Evolutionary conservation across 2,113 vertebrate genomes (phyloP), one percentile per base, ranked within the genome.

Genomic region (Nasalis larvatus): DNA sequence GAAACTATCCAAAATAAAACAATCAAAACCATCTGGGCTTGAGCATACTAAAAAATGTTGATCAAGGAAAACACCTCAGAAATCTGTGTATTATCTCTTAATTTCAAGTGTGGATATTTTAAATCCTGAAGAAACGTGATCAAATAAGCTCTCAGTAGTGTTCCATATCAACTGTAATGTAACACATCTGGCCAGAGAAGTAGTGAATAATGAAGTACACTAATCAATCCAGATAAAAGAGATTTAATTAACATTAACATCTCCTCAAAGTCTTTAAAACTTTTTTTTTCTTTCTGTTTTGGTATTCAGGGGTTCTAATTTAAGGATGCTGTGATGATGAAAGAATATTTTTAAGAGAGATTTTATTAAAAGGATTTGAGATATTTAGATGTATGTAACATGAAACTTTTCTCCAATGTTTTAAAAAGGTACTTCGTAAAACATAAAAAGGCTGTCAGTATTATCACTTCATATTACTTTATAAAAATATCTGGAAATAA

Each of bases 211-310:
- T 97, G 91, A 97, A 95, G 96, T 97, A 76, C 40, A 95, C 71
- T 96, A 93, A 98, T 97, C 96, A 97, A 85, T 96, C 84, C 40
- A 88, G 89, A 96, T 97, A 95, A 97, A 96, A 95, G 81, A 89
- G 60, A 95, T 97, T 96, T 98, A 94, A 97, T 97, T 97, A 97
- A 89, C 86, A 96, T 94, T 91, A 96, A 91, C 86, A 87, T 96
- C n/a, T 89, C 45, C 49, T 92, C 86, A 63, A 90, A 82, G 60
- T 95, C 95, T 93, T 87, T 86, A 49, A 81, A 95, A 73, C 69
- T 91, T 89, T 91, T 58, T 35, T 52, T 49, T 95, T 76, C 25
- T 60, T 60, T 63, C 25, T 63, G 45, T 97, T 97, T 98, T 91
- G 69, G 80, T 94, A 97, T 95, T 97, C 93, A 97, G 89, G 25